These are phyloP conservation scores for Hypsibius dujardini DNA, from an alignment of 1,140 invertebrate genomes.

Conservation along the genomic window DNA sequence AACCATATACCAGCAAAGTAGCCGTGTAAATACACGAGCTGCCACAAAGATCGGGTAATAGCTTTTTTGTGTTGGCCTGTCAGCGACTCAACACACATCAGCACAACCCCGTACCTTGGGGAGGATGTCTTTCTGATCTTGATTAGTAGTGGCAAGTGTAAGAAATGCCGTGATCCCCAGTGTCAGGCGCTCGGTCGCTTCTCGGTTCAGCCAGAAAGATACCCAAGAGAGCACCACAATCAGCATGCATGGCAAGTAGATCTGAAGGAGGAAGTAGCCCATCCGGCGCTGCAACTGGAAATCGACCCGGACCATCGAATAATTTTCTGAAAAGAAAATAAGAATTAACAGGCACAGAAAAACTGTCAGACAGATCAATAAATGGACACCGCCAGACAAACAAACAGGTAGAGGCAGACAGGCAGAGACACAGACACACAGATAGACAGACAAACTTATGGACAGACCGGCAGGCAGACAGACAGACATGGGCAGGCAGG, in stretches of 20 bases:
- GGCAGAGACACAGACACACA: too few species aligned
- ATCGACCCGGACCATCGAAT: slow-evolving; percentile 14
- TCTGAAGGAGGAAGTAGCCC: slow-evolving; percentile 98
- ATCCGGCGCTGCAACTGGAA: slow-evolving; percentile 49
- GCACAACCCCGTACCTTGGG: slow-evolving; percentile 26
- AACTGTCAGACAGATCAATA: too few species aligned
- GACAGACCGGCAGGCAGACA: too few species aligned
- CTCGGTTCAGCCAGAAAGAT: slow-evolving; percentile 39
- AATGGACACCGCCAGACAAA: too few species aligned
- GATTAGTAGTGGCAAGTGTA: slow-evolving; percentile 31
- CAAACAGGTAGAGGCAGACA: too few species aligned
- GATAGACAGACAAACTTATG: too few species aligned
- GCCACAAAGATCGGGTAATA: too few species aligned
- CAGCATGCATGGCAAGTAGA: slow-evolving; percentile 92
- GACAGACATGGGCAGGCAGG: too few species aligned
- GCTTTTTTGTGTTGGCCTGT: too few species aligned
- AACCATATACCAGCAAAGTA: background rate
- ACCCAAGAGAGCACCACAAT: slow-evolving; percentile 99
- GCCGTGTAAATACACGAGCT: background rate
- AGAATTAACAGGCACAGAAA: background rate
- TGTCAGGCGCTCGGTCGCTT: slow-evolving; percentile 26
- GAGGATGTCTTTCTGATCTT: slow-evolving; percentile 31
- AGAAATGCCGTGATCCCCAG: slow-evolving; percentile 33
- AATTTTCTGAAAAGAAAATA: background rate
- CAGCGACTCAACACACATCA: too few species aligned